phyloP scores from a whole-genome alignment of 2,888 invertebrate species.

The Drosophila atroscutellata region DNA sequence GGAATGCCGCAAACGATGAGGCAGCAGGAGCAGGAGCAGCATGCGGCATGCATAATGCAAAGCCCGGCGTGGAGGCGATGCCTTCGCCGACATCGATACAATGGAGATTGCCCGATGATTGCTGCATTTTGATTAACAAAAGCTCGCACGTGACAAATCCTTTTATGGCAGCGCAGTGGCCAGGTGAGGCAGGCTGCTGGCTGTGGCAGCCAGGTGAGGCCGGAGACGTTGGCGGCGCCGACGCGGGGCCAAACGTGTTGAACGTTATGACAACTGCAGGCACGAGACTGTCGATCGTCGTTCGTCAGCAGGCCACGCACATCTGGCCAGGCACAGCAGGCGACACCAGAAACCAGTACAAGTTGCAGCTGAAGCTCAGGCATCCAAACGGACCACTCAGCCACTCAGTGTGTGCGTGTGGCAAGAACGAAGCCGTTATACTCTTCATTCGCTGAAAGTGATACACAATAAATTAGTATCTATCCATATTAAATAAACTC shows the following conservation, averaged over 20 bases:
- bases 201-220: not conserved
- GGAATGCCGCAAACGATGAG: slow-evolving; percentile 74
- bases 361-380: slow-evolving; percentile 40
- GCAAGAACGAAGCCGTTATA: slow-evolving; percentile 45
- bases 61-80: slow-evolving; percentile 42
- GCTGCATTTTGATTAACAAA: slow-evolving; percentile 84
- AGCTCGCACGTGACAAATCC: slow-evolving; percentile 85
- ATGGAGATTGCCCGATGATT: slow-evolving; percentile 82
- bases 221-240: slow-evolving; percentile 29
- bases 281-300: slow-evolving; percentile 62
- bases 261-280: slow-evolving; percentile 81
- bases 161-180: slow-evolving; percentile 81
- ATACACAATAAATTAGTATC: not conserved
- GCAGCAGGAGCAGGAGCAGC: slow-evolving; percentile 14
- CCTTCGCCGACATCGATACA: slow-evolving; percentile 60
- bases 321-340: slow-evolving; percentile 73
- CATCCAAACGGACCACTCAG: slow-evolving; percentile 8
- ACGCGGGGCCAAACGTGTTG: slow-evolving; percentile 77
- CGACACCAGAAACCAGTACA: slow-evolving; percentile 41
- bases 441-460: slow-evolving; percentile 25
- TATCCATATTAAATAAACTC: not conserved
- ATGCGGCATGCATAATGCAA: slow-evolving; percentile 75
- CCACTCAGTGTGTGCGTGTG: not conserved
- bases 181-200: not conserved
- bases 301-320: slow-evolving; percentile 27